Conservation (phyloP, 2,888 invertebrate species). For the Agonopterix subpropinquella region DNA sequence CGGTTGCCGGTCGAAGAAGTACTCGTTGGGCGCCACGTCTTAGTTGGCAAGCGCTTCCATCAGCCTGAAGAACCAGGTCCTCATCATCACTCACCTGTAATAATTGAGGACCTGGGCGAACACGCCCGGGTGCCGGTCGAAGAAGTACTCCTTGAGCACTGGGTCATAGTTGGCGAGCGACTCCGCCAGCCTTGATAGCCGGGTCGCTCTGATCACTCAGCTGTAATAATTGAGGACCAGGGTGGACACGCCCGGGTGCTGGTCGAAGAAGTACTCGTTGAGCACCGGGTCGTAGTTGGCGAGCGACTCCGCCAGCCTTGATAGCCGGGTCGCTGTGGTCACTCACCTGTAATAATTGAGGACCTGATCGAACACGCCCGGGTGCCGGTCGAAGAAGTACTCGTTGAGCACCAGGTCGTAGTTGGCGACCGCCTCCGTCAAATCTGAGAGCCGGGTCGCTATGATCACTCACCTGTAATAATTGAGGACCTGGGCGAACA, state of each 20-base stretch:
- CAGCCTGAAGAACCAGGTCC: constrained; percentile 78
- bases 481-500: no score
- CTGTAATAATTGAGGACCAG: constrained; percentile 94
- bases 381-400: constrained; percentile 99
- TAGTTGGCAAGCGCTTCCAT: constrained; percentile 88
- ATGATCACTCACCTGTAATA: constrained; percentile 89
- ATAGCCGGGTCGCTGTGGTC: constrained; percentile 12
- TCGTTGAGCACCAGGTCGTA: constrained; percentile 99
- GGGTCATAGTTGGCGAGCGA: no score
- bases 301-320: no score
- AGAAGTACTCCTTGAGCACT: no score
- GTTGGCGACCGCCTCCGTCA: constrained; percentile 95
- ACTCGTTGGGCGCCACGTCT: no score
- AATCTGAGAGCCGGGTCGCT: constrained; percentile 93
- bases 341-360: constrained; percentile 96
- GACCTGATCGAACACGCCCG: constrained; percentile 95
- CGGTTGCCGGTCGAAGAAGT: no score
- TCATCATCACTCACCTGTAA: no score
- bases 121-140: no score
- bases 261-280: no score
- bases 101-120: no score
- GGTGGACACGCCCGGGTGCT: constrained; percentile 88
- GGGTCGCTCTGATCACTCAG: constrained; percentile 72
- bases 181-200: neutral
- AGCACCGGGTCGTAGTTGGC: no score